Evolutionary conservation across 2,797 vertebrate species (phyloP), one percentile per base, ranked within the genome.

Genomic region (Onychomys torridus): DNA sequence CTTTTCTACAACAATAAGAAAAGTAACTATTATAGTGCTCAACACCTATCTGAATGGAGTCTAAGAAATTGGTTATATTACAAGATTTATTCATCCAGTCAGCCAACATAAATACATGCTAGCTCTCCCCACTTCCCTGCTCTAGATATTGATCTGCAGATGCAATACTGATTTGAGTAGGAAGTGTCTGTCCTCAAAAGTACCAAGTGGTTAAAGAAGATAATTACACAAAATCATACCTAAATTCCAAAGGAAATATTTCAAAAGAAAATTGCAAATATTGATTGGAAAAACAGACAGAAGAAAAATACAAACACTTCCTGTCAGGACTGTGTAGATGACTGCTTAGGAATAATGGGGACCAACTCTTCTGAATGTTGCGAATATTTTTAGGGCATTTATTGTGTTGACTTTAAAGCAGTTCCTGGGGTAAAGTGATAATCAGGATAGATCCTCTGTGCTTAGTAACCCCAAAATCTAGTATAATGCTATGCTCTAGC

Each of bases 181-280:
- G 43, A 11, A 65, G 8, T 88, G 23, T 89, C 55, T 69, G 2
- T 79, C 17, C 37, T 76, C 34, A 75, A 7, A 73, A 90, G 93
- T 29, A 82, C 2, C 37, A 93, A 37, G 25, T 83, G 29, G 59
- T 81, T 32, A 23, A 37, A 84, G 29, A 93, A 85, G 82, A 71
- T 87, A 91, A 89, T 61, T 57, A 16, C 27, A 73, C 25, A 91
- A 94, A 97, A 57, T 81, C 84, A 96, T 77, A 77, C 52, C 65
- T 90, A 93, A 71, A 81, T 77, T 93, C 6, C 46, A 97, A 87
- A 8, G 78, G 69, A 77, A 81, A 87, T 91, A 19, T 89, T 73
- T 88, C 43, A 86, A 73, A 37, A 90, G 32, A 89, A 94, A 94
- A 57, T 6, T 19, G 9, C 83, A 14, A 12, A 16, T 17, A 0